phyloP scores from a whole-genome alignment of 2,888 invertebrate species.

The Standfussiana lucernea region DNA sequence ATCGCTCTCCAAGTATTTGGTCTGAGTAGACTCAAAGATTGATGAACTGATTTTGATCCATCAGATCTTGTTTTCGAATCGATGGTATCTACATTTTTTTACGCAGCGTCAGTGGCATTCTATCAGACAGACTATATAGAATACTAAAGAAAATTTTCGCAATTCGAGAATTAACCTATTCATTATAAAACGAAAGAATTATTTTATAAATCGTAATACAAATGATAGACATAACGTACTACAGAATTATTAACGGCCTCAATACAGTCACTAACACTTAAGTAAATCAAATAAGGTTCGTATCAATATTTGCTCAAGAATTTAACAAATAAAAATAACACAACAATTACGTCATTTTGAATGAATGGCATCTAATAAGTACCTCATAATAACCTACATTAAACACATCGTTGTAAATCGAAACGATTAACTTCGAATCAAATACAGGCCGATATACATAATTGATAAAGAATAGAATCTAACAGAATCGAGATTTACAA shows the following conservation, averaged over 20 bases:
- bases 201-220: background rate
- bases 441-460: background rate
- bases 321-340: slow-evolving; percentile 21
- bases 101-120: too few species aligned
- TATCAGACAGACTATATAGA: too few species aligned
- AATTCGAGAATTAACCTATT: too few species aligned
- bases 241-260: background rate
- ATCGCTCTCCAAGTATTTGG: background rate
- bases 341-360: background rate
- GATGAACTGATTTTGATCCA: background rate
- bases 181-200: background rate
- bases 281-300: slow-evolving; percentile 15
- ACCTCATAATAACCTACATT: slow-evolving; percentile 3
- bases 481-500: background rate
- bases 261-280: slow-evolving; percentile 3
- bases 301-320: slow-evolving; percentile 36
- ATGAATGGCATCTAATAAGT: background rate
- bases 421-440: background rate
- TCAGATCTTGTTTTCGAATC: background rate
- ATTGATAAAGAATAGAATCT: background rate
- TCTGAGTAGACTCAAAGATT: background rate
- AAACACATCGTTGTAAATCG: slow-evolving; percentile 1
- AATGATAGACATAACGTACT: background rate
- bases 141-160: too few species aligned
- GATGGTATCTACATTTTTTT: background rate